Base-by-base conservation (phyloP, 2,113 vertebrate genomes). In the Callopanchax toddi region DNA sequence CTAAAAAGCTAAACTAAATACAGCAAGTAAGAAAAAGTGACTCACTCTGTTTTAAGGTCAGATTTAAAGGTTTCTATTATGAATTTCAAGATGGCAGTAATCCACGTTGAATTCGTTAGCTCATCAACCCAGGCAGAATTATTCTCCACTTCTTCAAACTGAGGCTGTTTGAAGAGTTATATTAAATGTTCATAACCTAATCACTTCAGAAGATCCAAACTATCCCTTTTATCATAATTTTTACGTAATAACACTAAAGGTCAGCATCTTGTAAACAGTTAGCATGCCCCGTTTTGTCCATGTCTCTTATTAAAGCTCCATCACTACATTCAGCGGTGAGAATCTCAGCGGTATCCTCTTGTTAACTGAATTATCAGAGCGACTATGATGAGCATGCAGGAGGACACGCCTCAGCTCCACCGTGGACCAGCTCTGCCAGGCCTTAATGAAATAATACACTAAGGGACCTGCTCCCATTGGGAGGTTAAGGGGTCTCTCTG, bases 391-490 rank as follows among this genome's bases (percentile, higher is more conserved):
- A 79, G 72, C 71, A 61, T 74, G 72, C 76, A 71, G 44, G 32
- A 73, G 60, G 72, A 70, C 73, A 63, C 69, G 69, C 70, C 66
- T 65, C 48, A 21, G 52, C 67, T 74, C 23, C 49, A 52, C 48
- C 16, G 37, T 65, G 76, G 76, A 65, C 63, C 61, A 26, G 60
- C 74, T 60, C 71, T 61, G 69, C 81, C 62, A 70, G 59, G 67
- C 71, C 74, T 78, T 89, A 90, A 93, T 90, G 85, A 89, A 91
- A 87, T 90, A 85, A 90, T 87, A 82, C 81, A 82, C 74, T 20
- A 20, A 53, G 55, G 77, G 83, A 71, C 46, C 22, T 29, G 57
- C 82, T 83, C 82, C 79, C 76, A 51, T 61, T 62, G 83, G 83
- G 83, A 82, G 89, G 89, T 87, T 71, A 86, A 80, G 67, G 77